phyloP scores from a whole-genome alignment of 2,888 invertebrate genomes.

The Molorchus minor region DNA sequence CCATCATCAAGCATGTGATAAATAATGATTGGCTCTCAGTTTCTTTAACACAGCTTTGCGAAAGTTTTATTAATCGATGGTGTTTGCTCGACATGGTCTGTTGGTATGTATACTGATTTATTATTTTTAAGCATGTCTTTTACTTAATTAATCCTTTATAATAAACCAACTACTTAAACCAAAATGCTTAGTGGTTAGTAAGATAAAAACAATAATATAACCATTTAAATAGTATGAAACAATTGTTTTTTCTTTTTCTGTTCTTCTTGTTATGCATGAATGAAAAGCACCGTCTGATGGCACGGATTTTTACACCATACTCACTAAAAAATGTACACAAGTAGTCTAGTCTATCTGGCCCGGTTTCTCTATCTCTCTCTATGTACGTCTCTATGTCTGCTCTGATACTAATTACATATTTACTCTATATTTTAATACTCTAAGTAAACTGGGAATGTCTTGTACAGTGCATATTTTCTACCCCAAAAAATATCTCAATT shows the following conservation, averaged over 20 bases:
- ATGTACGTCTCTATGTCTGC: conserved; percentile 63
- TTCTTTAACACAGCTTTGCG: conserved; percentile 36
- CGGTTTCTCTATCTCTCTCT: conserved; percentile 61
- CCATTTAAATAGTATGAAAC: conserved; percentile 5
- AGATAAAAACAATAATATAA: conserved; percentile 9
- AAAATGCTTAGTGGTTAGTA: conserved; percentile 10
- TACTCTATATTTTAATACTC: conserved; percentile 1
- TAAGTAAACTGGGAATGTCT: conserved; percentile 46
- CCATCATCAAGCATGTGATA: conserved; percentile 29
- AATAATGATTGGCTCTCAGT: conserved; percentile 24
- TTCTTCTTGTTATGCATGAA: conserved; percentile 32
- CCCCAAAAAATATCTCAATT: conserved; percentile 24
- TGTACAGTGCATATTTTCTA: conserved; percentile 11
- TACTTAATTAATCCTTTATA: not conserved
- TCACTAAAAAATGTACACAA: conserved; percentile 46
- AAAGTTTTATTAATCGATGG: conserved; percentile 31
- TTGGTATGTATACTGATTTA: conserved; percentile 39
- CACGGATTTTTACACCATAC: conserved; percentile 51
- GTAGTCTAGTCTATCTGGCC: conserved; percentile 54
- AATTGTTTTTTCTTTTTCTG: conserved; percentile 13
- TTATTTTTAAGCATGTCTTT: conserved; percentile 27
- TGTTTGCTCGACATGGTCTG: conserved; percentile 25
- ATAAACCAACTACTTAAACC: conserved; percentile 20
- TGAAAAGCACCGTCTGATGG: conserved; percentile 51
- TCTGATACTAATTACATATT: conserved; percentile 38